Percentiles rank a stretch among this genome's conserved stretches.
Conservation (phyloP, 2,797 vertebrate genomes). For the Merluccius polli region DNA sequence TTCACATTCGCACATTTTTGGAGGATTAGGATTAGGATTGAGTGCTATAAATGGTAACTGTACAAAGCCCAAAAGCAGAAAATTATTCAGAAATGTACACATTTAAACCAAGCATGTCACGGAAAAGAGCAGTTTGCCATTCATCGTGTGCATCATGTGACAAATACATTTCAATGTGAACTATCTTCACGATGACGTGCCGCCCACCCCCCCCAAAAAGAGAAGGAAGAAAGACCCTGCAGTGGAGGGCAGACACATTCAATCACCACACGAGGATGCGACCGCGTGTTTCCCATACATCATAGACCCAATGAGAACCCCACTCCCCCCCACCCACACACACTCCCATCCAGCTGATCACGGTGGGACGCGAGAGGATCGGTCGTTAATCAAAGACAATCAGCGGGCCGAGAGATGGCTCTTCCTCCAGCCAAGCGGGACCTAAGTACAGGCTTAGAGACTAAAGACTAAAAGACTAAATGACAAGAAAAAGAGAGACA, state of each 20-base stretch:
- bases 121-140: background rate
- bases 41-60: background rate
- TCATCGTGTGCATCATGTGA: no score
- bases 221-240: background rate
- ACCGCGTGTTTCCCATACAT: background rate
- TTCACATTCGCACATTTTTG: background rate
- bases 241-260: background rate
- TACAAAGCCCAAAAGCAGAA: background rate
- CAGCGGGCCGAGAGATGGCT: background rate
- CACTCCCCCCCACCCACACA: no score
- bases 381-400: background rate
- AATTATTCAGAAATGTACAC: background rate
- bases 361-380: background rate
- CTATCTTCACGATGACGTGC: background rate
- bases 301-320: background rate
- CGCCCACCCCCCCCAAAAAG: no score
- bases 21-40: background rate
- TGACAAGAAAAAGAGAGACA: no score
- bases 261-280: background rate
- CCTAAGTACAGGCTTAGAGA: no score
- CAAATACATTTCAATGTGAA: background rate
- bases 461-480: no score
- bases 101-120: background rate
- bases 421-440: background rate
- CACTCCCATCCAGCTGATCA: background rate